Conservation (phyloP, 1,140 invertebrate genomes). For the Drosophila suzukii region DNA sequence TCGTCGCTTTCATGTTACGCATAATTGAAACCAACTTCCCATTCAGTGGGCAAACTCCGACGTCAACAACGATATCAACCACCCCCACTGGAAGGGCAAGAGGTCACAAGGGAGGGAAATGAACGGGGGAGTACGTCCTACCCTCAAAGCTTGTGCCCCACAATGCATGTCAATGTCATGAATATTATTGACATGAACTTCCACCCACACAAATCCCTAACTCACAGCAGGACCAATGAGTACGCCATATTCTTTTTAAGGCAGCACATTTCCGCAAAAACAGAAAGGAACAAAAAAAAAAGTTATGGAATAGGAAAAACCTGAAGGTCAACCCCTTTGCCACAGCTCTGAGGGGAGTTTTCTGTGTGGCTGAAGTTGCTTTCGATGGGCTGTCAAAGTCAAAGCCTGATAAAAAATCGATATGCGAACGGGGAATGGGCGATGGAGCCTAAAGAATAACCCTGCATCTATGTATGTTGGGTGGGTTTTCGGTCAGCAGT, state of each 20-base stretch:
- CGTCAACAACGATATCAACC: conserved; percentile 17
- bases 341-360: conserved; percentile 23
- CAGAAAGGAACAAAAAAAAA: conserved; percentile 7
- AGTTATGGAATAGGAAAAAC: conserved; percentile 5
- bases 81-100: conserved; percentile 36
- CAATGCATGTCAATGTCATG: conserved; percentile 80
- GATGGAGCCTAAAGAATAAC: conserved; percentile 24
- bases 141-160: conserved; percentile 51
- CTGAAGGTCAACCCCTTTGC: conserved; percentile 77
- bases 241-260: conserved; percentile 57
- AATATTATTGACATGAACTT: conserved; percentile 81
- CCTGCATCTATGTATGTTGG: conserved; percentile 29
- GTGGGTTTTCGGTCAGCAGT: conserved; percentile 25
- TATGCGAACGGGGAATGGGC: conserved; percentile 44
- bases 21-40: conserved; percentile 73
- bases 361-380: conserved; percentile 41
- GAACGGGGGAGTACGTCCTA: conserved; percentile 8
- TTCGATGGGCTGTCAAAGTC: conserved; percentile 62
- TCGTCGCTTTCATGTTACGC: conserved; percentile 66
- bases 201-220: conserved; percentile 19
- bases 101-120: background rate
- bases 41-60: conserved; percentile 55
- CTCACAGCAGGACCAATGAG: conserved; percentile 9
- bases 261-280: conserved; percentile 43
- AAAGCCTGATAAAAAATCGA: conserved; percentile 73